phyloP scores from a whole-genome alignment of 2,888 invertebrate species.

The Ditula angustiorana region DNA sequence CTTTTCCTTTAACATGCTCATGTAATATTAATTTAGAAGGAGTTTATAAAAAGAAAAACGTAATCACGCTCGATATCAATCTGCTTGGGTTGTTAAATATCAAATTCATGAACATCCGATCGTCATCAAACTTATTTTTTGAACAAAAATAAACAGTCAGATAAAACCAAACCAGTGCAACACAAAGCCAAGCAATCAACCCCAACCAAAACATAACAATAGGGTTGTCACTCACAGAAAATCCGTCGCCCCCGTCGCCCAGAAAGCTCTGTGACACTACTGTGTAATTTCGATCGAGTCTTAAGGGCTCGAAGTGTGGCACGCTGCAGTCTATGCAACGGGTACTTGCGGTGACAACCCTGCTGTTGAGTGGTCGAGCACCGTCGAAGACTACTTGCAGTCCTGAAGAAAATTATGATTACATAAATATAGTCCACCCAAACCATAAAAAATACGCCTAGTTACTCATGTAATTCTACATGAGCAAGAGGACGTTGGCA shows the following conservation, averaged over 20 bases:
- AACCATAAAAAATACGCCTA: too few species aligned
- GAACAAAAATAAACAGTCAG: background rate
- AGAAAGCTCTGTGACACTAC: conserved; percentile 87
- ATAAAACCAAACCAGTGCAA: conserved; percentile 4
- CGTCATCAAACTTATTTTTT: too few species aligned
- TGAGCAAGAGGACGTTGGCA: too few species aligned
- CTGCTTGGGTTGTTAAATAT: too few species aligned
- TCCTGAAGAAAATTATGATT: conserved; percentile 52
- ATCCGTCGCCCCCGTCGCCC: conserved; percentile 89
- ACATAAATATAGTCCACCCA: too few species aligned
- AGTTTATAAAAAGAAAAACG: too few species aligned
- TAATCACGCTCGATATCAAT: too few species aligned
- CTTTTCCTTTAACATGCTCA: too few species aligned
- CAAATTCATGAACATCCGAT: too few species aligned
- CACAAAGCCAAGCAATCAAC: conserved; percentile 20
- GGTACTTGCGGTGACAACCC: conserved; percentile 84
- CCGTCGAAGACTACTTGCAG: conserved; percentile 85
- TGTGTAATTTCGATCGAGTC: conserved; percentile 85
- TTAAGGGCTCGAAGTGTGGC: conserved; percentile 87
- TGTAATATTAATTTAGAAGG: too few species aligned
- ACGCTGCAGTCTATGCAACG: conserved; percentile 88
- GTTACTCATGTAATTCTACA: too few species aligned
- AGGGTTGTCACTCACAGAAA: conserved; percentile 69
- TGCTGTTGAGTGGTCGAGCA: conserved; percentile 80
- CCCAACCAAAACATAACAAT: conserved; percentile 17